Conservation (phyloP, 2,113 vertebrate genomes). For the Pithys albifrons region DNA sequence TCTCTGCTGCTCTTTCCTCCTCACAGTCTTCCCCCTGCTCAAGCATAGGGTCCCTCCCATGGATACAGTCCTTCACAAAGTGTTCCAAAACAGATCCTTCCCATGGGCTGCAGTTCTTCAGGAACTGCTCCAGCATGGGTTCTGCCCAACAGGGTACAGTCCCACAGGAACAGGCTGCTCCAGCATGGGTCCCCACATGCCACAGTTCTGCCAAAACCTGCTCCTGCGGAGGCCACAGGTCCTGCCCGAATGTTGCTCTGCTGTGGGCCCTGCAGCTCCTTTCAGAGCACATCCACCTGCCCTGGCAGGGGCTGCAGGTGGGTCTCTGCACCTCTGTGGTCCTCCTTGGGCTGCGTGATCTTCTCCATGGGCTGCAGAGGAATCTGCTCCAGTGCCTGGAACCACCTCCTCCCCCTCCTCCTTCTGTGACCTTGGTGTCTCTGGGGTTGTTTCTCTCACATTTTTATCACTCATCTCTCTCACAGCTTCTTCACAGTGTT, state of each 20-base stretch:
- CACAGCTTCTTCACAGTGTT: not conserved
- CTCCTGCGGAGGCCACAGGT: not conserved
- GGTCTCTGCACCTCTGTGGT: not conserved
- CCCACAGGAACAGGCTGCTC: not conserved
- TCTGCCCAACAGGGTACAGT: not conserved
- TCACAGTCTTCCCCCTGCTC: not conserved
- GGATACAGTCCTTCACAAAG: not conserved
- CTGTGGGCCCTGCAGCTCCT: not conserved
- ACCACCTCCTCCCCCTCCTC: not conserved
- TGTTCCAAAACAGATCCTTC: not conserved
- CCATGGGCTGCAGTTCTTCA: not conserved
- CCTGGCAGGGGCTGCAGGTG: not conserved
- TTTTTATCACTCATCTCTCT: not conserved
- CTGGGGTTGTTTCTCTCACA: not conserved
- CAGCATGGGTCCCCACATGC: not conserved
- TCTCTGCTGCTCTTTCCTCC: not conserved
- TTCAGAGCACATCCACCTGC: not conserved
- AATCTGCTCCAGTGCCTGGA: not conserved
- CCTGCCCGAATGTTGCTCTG: not conserved
- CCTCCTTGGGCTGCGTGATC: not conserved
- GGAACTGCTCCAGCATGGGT: not conserved
- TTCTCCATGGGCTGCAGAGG: not conserved
- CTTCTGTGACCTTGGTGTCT: not conserved
- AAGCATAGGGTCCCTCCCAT: fast-evolving
- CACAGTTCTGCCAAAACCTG: not conserved